Evolutionary conservation across 2,888 invertebrate species (phyloP).

Genomic region (Micoletzkya japonica): DNA sequence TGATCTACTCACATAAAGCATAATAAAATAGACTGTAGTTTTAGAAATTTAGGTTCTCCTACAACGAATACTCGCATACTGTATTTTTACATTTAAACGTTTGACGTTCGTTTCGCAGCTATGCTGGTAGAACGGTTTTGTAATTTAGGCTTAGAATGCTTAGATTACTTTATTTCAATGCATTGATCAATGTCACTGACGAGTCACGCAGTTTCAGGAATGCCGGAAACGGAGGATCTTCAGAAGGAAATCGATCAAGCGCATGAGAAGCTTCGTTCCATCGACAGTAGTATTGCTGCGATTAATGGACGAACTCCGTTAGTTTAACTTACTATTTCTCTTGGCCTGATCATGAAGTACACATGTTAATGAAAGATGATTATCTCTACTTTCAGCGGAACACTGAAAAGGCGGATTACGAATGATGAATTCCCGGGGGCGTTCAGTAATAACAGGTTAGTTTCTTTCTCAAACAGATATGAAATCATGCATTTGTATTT

Average conservation of each 20-base stretch:
- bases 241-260: slow-evolving; percentile 29
- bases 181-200: no score
- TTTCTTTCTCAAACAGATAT: no score
- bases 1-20: no score
- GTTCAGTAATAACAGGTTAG: no score
- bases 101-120: not conserved
- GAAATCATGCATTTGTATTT: no score
- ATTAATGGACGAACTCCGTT: slow-evolving; percentile 15
- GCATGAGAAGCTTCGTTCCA: slow-evolving; percentile 27
- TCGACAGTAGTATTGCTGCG: slow-evolving; percentile 27
- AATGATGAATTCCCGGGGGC: no score
- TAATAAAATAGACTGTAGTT: no score
- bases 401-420: slow-evolving; percentile 5
- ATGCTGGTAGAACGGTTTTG: no score
- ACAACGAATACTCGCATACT: not conserved
- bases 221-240: slow-evolving; percentile 29
- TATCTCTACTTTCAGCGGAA: slow-evolving; percentile 22
- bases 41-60: not conserved
- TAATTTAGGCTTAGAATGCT: no score
- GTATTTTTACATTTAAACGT: not conserved
- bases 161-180: no score
- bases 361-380: not conserved
- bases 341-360: not conserved
- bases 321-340: not conserved
- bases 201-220: no score